Conservation (phyloP, 2,888 invertebrate genomes). For the Pyralis farinalis region DNA sequence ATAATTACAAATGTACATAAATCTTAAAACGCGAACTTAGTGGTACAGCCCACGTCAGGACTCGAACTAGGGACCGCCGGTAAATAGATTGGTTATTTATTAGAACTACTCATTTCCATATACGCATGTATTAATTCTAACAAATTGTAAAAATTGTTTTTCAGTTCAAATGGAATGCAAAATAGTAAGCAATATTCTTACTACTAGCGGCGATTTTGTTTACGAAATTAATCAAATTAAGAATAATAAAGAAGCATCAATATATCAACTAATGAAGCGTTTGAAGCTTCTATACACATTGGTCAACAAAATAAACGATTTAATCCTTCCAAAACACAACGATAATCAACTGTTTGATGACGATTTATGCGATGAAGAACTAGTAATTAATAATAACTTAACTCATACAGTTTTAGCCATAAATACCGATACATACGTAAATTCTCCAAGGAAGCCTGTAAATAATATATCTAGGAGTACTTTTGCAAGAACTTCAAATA, state of each 20-base stretch:
- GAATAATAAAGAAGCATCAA: conserved; percentile 31
- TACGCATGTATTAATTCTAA: too few relatives aligned
- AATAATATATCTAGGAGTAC: conserved; percentile 49
- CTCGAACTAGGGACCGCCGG: too few relatives aligned
- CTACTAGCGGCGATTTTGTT: conserved; percentile 34
- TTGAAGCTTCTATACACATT: conserved; percentile 62
- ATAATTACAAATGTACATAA: too few relatives aligned
- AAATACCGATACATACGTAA: conserved; percentile 45
- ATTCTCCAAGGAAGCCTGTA: conserved; percentile 35
- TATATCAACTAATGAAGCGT: conserved; percentile 54
- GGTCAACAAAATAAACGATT: conserved; percentile 47
- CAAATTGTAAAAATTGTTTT: conserved; percentile 16
- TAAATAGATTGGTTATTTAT: too few relatives aligned
- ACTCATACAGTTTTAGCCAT: conserved; percentile 47
- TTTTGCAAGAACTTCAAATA: conserved; percentile 49
- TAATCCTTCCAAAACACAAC: conserved; percentile 56
- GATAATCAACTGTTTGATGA: conserved; percentile 52
- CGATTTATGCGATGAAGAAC: conserved; percentile 32
- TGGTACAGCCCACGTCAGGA: too few relatives aligned
- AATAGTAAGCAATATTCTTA: conserved; percentile 56
- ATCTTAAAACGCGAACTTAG: too few relatives aligned
- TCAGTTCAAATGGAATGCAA: conserved; percentile 65
- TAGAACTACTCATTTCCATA: too few relatives aligned
- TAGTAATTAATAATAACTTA: conserved; percentile 26
- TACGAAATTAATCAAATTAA: conserved; percentile 40